A percentile compares a stretch with the other conserved stretches of the same genome.
phyloP scores from a whole-genome alignment of 1,140 invertebrate species.

The Hetaerina americana region DNA sequence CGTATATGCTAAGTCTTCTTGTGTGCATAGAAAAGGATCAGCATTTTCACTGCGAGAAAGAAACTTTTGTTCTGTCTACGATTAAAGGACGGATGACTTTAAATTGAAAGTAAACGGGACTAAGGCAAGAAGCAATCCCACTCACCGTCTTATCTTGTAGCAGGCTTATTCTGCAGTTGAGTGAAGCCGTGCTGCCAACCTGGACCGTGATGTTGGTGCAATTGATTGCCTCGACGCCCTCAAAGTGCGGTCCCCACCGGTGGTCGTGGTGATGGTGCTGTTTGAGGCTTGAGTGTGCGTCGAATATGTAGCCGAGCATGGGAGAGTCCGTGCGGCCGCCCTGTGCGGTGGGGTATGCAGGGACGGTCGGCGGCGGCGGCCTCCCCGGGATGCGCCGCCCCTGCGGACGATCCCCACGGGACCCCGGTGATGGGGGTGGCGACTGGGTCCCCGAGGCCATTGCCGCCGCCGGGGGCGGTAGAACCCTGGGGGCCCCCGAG shows the following conservation, averaged over 20 bases:
- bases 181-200: conserved; percentile 58
- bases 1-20: too few species aligned
- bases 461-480: too few species aligned
- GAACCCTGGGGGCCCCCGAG: too few species aligned
- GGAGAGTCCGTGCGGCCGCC: background rate
- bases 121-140: conserved; percentile 13
- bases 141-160: conserved; percentile 77
- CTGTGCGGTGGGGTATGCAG: background rate
- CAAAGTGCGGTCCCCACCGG: conserved; percentile 54
- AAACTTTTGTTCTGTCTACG: too few species aligned
- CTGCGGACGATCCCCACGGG: too few species aligned
- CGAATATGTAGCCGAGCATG: conserved; percentile 56
- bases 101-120: background rate
- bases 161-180: conserved; percentile 70
- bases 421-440: too few species aligned
- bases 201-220: conserved; percentile 64
- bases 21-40: too few species aligned
- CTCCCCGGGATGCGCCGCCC: too few species aligned
- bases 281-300: conserved; percentile 43
- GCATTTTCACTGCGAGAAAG: too few species aligned
- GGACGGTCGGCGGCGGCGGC: too few species aligned
- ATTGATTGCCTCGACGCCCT: conserved; percentile 41
- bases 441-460: too few species aligned
- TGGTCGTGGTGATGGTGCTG: conserved; percentile 37
- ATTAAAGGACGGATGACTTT: background rate